Evolutionary conservation across 1,140 invertebrate species (phyloP).

Genomic region (Parasteatoda tepidariorum): DNA sequence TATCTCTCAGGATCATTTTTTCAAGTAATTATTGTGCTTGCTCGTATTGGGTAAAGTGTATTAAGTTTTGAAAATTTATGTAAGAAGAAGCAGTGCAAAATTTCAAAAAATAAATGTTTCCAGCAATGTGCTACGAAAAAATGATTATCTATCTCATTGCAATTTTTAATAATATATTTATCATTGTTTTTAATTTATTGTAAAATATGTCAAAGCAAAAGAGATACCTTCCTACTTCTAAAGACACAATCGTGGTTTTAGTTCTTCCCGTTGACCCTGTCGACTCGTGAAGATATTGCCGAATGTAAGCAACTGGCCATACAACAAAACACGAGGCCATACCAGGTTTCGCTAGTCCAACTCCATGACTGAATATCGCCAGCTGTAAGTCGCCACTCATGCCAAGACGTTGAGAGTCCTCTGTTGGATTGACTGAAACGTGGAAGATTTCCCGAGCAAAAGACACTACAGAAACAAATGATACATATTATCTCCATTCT

Average conservation of each 20-base stretch:
- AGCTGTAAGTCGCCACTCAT: constrained; percentile 59
- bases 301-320: constrained; percentile 63
- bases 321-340: constrained; percentile 60
- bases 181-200: too few species aligned
- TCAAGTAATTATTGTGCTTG: too few species aligned
- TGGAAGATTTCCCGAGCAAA: constrained; percentile 52
- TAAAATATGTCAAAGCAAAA: too few species aligned
- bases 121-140: too few species aligned
- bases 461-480: constrained; percentile 18
- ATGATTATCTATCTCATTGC: too few species aligned
- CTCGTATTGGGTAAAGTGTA: too few species aligned
- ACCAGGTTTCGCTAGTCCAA: constrained; percentile 56
- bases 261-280: constrained; percentile 19
- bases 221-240: constrained; percentile 64
- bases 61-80: too few species aligned
- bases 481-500: too few species aligned
- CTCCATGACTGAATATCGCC: constrained; percentile 61
- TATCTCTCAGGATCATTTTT: too few species aligned
- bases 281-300: constrained; percentile 63
- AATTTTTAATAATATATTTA: too few species aligned
- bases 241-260: constrained; percentile 61
- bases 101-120: too few species aligned
- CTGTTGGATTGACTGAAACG: constrained; percentile 61
- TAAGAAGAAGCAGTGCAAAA: too few species aligned
- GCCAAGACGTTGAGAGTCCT: constrained; percentile 58